Evolutionary conservation across 92 coral and sea anemone species (phyloP).

Genomic region (Heteractis magnifica): DNA sequence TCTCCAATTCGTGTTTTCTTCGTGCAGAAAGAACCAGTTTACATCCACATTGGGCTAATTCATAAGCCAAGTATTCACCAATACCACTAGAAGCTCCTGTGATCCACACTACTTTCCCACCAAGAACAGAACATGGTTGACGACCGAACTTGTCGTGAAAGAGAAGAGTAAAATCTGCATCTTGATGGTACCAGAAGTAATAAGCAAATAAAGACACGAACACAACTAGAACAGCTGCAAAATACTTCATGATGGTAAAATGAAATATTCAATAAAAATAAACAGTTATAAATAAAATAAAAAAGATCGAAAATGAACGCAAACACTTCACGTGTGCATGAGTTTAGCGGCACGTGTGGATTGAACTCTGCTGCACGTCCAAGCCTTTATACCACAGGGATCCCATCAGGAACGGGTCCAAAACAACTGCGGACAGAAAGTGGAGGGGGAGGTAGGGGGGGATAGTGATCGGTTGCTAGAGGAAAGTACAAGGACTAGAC

Average conservation of each 20-base stretch:
- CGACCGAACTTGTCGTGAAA: constrained; percentile 59
- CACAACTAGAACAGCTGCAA: background rate
- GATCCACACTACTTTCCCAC: background rate
- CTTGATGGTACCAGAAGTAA: constrained; percentile 34
- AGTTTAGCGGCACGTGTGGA: too few species aligned
- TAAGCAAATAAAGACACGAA: constrained; percentile 26
- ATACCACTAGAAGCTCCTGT: constrained; percentile 45
- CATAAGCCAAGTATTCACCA: constrained; percentile 61
- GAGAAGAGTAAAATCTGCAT: constrained; percentile 54
- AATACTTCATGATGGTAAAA: background rate
- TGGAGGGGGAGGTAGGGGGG: too few species aligned
- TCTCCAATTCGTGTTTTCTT: constrained; percentile 50
- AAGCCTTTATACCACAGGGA: background rate
- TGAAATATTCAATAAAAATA: background rate
- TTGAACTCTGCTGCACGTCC: too few species aligned
- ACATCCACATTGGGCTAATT: constrained; percentile 46
- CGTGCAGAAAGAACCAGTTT: constrained; percentile 66
- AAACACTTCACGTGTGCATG: background rate
- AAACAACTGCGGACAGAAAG: too few species aligned
- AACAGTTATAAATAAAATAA: background rate
- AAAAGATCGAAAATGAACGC: background rate
- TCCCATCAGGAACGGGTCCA: too few species aligned
- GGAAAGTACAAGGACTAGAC: too few species aligned
- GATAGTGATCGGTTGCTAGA: too few species aligned
- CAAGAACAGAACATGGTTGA: constrained; percentile 37